Conservation (phyloP, 2,113 vertebrate genomes). For the Perca fluviatilis region DNA sequence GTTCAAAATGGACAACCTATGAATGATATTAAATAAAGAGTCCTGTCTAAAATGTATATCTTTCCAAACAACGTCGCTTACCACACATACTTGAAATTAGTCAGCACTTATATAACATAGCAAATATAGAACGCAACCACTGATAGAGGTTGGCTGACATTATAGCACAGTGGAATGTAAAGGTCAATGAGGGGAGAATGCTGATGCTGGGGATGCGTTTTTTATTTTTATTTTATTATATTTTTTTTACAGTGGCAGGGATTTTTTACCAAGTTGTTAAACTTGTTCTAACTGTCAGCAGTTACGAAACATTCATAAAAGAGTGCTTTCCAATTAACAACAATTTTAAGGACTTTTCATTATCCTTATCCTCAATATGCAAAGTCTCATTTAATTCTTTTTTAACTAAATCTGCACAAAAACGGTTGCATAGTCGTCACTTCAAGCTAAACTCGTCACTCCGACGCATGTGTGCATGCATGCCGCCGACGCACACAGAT, state of each 20-base stretch:
- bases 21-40: neutral
- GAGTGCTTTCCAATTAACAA: neutral
- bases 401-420: neutral
- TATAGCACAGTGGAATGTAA: neutral
- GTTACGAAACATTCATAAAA: neutral
- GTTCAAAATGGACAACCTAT: neutral
- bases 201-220: neutral
- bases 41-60: neutral
- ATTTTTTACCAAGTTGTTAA: neutral
- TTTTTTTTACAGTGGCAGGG: neutral
- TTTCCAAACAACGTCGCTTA: neutral
- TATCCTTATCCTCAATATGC: neutral
- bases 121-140: neutral
- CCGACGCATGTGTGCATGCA: neutral
- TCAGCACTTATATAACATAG: neutral
- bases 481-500: neutral
- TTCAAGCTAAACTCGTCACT: neutral
- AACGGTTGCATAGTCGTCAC: neutral
- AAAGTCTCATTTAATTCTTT: neutral
- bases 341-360: neutral
- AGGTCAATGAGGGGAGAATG: slow-evolving; percentile 1
- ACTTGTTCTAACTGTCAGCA: neutral
- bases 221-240: neutral
- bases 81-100: neutral
- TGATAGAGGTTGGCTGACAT: neutral